Evolutionary conservation across 2,113 vertebrate species (phyloP), one percentile per base, ranked within the genome.

Genomic region (Maccullochella peelii): DNA sequence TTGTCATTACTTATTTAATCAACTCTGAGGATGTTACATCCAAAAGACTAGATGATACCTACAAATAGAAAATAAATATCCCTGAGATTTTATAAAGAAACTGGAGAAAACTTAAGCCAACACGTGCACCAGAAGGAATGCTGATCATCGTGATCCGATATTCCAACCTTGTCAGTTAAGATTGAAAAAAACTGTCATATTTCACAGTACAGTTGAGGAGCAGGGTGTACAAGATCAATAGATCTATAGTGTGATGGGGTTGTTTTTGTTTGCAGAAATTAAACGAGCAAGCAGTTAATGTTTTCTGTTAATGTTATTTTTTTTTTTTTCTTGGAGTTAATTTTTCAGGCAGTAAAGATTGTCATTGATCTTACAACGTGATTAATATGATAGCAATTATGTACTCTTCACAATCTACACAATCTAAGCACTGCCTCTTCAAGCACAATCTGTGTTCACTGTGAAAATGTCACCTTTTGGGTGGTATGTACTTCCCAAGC

Each of bases 381-480:
- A 67, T 57, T 44, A 57, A 42, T 42, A 2, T 16, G 38, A 23
- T 36, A 20, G 40, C 18, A 54, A 21, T 42, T 9, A 25, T 77
- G 30, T 21, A 3, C 8, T 63, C n/a, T n/a, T n/a, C n/a, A n/a
- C n/a, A n/a, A n/a, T n/a, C n/a, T n/a, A n/a, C n/a, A n/a, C n/a
- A n/a, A 63, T 36, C 20, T 5, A 47, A 80, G 38, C 47, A 14
- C 18, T 33, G n/a, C 57, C 12, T 69, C 15, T 20, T 30, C 27
- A 69, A 62, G 54, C 20, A 7, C 54, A 54, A 10, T 52, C 33
- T 42, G 16, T 67, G 10, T 83, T 65, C 7, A 33, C n/a, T 62
- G 16, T 65, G 27, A 65, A 75, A 84, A 25, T 83, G 71, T 77
- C 49, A 80, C 38, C 79, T 85, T 86, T 76, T 50, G 8, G 67